Percentiles rank a stretch among this genome's conserved stretches.
phyloP scores from a whole-genome alignment of 1,140 invertebrate genomes.

The Ephestia elutella region DNA sequence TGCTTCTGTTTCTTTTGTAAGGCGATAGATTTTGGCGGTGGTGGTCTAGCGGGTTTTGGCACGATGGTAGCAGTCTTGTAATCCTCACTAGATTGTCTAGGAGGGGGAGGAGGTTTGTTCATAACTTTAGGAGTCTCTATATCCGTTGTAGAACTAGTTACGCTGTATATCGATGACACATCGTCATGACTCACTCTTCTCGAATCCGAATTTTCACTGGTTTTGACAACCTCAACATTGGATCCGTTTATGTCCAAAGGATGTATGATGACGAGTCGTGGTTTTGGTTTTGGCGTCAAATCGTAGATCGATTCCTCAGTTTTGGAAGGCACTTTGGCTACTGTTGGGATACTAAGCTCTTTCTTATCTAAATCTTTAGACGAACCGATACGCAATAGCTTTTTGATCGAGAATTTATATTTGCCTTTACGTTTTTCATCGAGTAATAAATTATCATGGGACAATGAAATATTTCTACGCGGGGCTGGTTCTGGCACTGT shows the following conservation, averaged over 20 bases:
- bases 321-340: constrained; percentile 53
- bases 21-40: constrained; percentile 80
- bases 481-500: constrained; percentile 77
- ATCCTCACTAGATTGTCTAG: constrained; percentile 71
- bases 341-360: constrained; percentile 56
- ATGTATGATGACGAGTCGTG: constrained; percentile 89
- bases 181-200: constrained; percentile 68
- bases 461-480: constrained; percentile 80
- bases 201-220: constrained; percentile 70
- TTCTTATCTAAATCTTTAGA: constrained; percentile 79
- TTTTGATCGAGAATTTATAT: constrained; percentile 86
- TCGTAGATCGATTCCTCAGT: constrained; percentile 75
- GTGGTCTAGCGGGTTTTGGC: constrained; percentile 79
- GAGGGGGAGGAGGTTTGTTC: constrained; percentile 72
- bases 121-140: constrained; percentile 50
- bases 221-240: constrained; percentile 83
- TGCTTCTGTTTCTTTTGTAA: constrained; percentile 78
- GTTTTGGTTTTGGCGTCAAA: constrained; percentile 76
- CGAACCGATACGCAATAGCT: constrained; percentile 84
- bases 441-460: constrained; percentile 79
- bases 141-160: constrained; percentile 66
- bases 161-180: constrained; percentile 71
- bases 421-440: constrained; percentile 83
- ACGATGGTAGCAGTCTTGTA: constrained; percentile 71
- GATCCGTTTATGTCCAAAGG: constrained; percentile 88